Evolutionary conservation across 1,140 invertebrate species (phyloP), one percentile per base, ranked within the genome.

Genomic region (Hirudo medicinalis): DNA sequence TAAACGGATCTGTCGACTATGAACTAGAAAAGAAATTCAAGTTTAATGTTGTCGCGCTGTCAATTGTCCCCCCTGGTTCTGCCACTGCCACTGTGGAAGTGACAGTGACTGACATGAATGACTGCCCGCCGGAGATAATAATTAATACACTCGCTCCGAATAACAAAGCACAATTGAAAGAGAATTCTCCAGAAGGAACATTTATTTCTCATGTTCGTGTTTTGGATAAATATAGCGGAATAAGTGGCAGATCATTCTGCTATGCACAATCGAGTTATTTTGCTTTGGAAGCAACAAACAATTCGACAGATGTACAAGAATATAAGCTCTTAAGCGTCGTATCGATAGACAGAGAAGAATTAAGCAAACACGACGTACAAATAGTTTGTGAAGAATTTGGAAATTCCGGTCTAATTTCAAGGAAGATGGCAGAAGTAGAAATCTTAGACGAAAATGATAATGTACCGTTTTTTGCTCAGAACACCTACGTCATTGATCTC

Each of bases 321-420:
- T 63, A 63, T 32, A 63, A 22, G 57, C 57, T 63, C 8, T 32
- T 63, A 63, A 63, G 57, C 57, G 57, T 32, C 57, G 57, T 25
- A 63, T 25, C 29, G 29, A 11, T 63, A 25, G 57, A 63, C 29
- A 63, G 57, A 63, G 57, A 63, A 63, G 29, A 63, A 63, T 25
- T 63, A 25, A 25, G 11, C 8, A 63, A 63, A 11, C 29, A 63
- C 29, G 57, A 63, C 22, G 6, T 63, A 11, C 22, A 32, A 63
- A 63, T 63, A 63, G 22, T 25, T 63, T 63, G 57, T 63, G 57
- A 63, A 63, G 57, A 63, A 25, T 25, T 25, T 25, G 57, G 57
- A 0, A 32, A 63, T 8, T 15, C 57, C 0, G 20, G 22, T 25
- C 29, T 63, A 11, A n/a, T 32, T 63, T 63, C 57, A 25, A 32